These are phyloP conservation scores for Siniperca scherzeri DNA, from an alignment of 2,797 vertebrate species.

Conservation along the genomic window DNA sequence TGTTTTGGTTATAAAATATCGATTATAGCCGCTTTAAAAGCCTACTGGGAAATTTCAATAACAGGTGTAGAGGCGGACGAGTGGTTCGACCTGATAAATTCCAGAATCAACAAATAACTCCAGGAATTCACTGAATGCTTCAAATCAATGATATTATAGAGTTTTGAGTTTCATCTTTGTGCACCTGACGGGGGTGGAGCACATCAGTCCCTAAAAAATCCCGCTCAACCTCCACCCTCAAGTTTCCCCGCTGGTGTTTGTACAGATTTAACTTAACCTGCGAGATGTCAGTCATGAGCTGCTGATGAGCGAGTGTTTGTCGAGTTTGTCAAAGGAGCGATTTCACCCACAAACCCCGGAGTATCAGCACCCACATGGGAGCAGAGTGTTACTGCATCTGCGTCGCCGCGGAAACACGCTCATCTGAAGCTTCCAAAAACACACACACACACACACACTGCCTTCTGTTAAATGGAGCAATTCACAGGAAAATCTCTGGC, in stretches of 20 bases:
- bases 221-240: background rate
- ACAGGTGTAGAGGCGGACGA: background rate
- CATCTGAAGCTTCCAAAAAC: slow-evolving; percentile 20
- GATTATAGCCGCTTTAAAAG: background rate
- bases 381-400: slow-evolving; percentile 52
- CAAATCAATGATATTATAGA: background rate
- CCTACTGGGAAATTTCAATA: too few relatives aligned
- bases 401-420: slow-evolving; percentile 8
- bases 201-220: background rate
- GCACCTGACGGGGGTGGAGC: background rate
- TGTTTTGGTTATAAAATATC: background rate
- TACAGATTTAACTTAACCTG: slow-evolving; percentile 16
- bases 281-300: slow-evolving; percentile 18
- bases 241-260: background rate
- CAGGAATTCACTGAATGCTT: background rate
- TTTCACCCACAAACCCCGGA: slow-evolving; percentile 32
- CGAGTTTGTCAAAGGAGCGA: slow-evolving; percentile 35
- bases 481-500: slow-evolving; percentile 55
- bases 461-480: slow-evolving; percentile 65
- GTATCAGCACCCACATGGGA: slow-evolving; percentile 33
- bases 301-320: slow-evolving; percentile 29
- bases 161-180: background rate
- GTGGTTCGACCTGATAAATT: background rate
- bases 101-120: background rate
- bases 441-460: slow-evolving; percentile 2